phyloP scores from a whole-genome alignment of 1,140 invertebrate genomes.

The Diuraphis noxia region DNA sequence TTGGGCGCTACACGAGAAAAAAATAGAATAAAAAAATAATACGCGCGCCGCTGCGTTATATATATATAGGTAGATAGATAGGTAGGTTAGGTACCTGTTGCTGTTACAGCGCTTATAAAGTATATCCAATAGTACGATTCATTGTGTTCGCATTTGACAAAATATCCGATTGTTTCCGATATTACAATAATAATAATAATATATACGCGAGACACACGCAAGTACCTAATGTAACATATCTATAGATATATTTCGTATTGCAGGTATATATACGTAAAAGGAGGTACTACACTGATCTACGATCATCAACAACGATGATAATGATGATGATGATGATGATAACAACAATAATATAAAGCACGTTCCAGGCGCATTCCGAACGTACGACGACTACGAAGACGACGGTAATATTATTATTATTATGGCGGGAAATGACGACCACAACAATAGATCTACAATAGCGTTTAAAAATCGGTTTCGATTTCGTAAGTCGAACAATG shows the following conservation, averaged over 20 bases:
- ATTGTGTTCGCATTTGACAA: slow-evolving; percentile 37
- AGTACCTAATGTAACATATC: too few relatives aligned
- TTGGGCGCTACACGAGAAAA: not conserved
- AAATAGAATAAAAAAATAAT: not conserved
- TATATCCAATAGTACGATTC: not conserved
- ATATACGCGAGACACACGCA: not conserved
- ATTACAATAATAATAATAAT: not conserved
- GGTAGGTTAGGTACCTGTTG: too few relatives aligned
- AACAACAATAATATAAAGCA: not conserved
- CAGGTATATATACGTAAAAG: too few relatives aligned
- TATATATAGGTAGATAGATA: too few relatives aligned
- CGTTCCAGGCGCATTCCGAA: not conserved
- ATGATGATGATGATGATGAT: not conserved
- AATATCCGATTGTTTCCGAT: slow-evolving; percentile 34
- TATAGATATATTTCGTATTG: not conserved
- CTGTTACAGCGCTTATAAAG: not conserved
- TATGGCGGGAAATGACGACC: not conserved
- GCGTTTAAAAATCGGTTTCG: not conserved
- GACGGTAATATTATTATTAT: not conserved
- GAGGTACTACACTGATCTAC: not conserved
- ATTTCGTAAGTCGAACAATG: slow-evolving; percentile 24
- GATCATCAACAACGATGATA: not conserved
- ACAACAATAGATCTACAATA: slow-evolving; percentile 36
- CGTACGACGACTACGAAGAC: too few relatives aligned
- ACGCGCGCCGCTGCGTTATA: not conserved